These are phyloP conservation scores for Helicolenus hilgendorfi DNA, from an alignment of 2,797 vertebrate species.

Conservation along the genomic window DNA sequence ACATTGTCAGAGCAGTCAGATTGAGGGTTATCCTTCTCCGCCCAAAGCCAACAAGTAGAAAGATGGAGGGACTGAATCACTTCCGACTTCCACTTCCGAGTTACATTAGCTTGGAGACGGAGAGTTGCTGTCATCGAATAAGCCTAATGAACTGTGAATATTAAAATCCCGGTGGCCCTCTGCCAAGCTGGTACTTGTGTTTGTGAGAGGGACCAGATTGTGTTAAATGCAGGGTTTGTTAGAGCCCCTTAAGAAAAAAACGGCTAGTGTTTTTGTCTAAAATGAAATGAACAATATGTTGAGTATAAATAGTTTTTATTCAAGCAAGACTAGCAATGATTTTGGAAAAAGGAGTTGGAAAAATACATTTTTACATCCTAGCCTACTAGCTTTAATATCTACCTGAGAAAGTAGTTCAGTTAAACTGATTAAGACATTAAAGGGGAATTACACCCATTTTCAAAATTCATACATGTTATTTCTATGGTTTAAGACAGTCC, in stretches of 20 bases:
- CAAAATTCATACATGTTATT: no score
- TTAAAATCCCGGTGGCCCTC: background rate
- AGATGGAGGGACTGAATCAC: constrained; percentile 23
- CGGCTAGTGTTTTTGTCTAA: background rate
- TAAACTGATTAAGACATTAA: background rate
- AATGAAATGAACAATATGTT: background rate
- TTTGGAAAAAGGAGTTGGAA: background rate
- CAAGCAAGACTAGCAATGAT: background rate
- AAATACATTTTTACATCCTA: background rate
- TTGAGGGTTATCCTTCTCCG: background rate
- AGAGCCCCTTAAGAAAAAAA: background rate
- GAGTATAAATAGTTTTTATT: background rate
- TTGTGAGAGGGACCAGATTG: background rate
- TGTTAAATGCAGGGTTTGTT: background rate
- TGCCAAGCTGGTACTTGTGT: background rate
- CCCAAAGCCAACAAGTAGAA: background rate
- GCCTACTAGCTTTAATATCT: background rate
- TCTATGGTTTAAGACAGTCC: no score
- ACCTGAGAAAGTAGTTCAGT: background rate
- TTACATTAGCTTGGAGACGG: background rate
- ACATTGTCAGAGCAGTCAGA: background rate
- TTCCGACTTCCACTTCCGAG: no score
- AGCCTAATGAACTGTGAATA: background rate
- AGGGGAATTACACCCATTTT: no score
- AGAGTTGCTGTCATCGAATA: background rate